phyloP scores from a whole-genome alignment of 2,888 invertebrate species.

The Euplexia lucipara region DNA sequence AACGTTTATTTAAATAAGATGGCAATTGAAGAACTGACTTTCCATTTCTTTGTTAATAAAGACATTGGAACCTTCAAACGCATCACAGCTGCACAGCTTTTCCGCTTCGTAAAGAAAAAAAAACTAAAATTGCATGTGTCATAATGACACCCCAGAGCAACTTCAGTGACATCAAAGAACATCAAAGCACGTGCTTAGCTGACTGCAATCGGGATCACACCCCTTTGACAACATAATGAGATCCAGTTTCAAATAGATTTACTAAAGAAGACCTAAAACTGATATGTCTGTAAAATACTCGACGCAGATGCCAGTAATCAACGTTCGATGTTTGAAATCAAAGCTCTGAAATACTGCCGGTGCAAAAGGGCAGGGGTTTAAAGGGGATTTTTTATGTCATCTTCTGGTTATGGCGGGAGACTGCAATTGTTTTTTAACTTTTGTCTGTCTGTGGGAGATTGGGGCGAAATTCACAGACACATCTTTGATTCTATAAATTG shows the following conservation, averaged over 20 bases:
- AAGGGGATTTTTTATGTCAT: slow-evolving; percentile 22
- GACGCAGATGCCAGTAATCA: slow-evolving; percentile 37
- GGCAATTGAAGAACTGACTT: background rate
- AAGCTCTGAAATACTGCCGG: slow-evolving; percentile 25
- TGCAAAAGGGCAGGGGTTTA: slow-evolving; percentile 19
- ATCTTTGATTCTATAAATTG: no score
- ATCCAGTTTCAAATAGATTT: slow-evolving; percentile 46
- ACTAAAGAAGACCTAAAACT: slow-evolving; percentile 29
- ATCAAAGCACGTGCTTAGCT: slow-evolving; percentile 22
- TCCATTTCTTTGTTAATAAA: slow-evolving; percentile 3
- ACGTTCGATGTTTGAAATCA: slow-evolving; percentile 38
- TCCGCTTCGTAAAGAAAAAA: slow-evolving; percentile 1
- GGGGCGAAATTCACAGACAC: background rate
- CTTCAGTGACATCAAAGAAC: slow-evolving; percentile 49
- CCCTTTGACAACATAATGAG: slow-evolving; percentile 59
- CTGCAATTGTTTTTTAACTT: slow-evolving; percentile 7
- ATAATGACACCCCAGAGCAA: slow-evolving; percentile 27
- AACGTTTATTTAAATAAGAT: no score
- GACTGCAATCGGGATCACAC: slow-evolving; percentile 46
- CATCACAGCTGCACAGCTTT: background rate
- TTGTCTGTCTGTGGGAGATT: slow-evolving; percentile 9
- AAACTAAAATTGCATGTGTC: slow-evolving; percentile 22
- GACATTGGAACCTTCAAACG: slow-evolving; percentile 4
- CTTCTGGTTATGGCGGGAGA: slow-evolving; percentile 28
- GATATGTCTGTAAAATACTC: slow-evolving; percentile 37